These are phyloP conservation scores for Steatocranus sp. DNA, from an alignment of 2,797 vertebrate genomes.

Conservation along the genomic window DNA sequence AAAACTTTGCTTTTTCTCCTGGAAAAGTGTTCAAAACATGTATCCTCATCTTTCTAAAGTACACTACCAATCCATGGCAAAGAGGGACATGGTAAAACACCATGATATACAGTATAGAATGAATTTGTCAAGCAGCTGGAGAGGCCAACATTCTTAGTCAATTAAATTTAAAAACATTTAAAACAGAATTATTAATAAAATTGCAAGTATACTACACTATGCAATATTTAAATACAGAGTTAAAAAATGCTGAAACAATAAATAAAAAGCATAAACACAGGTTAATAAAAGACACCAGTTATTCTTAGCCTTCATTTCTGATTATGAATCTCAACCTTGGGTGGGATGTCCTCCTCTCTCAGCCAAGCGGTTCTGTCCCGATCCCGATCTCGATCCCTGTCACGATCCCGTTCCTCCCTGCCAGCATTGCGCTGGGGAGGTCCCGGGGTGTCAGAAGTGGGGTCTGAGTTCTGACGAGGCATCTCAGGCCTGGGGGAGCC, in stretches of 20 bases:
- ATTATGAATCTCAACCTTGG: conserved; percentile 53
- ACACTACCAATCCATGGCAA: not conserved
- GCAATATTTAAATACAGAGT: not conserved
- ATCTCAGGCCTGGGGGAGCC: conserved; percentile 87
- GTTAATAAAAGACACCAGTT: not conserved
- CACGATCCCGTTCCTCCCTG: conserved; percentile 85
- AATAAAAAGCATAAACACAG: not conserved
- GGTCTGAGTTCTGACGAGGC: conserved; percentile 95
- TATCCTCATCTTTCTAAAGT: accelerated
- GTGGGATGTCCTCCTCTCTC: conserved; percentile 66
- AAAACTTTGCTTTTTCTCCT: not conserved
- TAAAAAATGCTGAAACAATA: not conserved
- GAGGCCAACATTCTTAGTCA: accelerated
- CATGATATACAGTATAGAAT: not conserved
- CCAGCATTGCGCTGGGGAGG: conserved; percentile 73
- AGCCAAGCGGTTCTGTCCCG: conserved; percentile 64
- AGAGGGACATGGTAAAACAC: accelerated
- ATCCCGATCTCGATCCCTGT: conserved; percentile 72
- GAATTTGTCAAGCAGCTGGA: not conserved
- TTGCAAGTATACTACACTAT: not conserved
- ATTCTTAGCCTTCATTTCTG: not conserved
- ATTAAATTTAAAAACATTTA: too few relatives aligned
- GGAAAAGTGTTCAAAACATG: not conserved
- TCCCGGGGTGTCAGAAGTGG: conserved; percentile 89
- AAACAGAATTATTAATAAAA: not conserved